phyloP scores from a whole-genome alignment of 2,888 invertebrate species.

The Lasioglossum lativentre region DNA sequence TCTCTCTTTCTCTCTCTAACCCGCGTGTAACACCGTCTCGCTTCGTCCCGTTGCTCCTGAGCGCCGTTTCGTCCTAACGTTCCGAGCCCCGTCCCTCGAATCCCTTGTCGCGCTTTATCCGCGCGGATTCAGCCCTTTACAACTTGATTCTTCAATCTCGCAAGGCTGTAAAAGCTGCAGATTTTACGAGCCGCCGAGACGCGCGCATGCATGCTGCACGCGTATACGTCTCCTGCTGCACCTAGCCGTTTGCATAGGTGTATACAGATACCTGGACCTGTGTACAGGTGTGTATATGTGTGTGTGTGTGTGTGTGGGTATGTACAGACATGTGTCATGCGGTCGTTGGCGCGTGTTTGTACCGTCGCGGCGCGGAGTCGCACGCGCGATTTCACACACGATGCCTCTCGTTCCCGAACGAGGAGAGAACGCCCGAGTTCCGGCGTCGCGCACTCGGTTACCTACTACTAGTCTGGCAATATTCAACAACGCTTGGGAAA shows the following conservation, averaged over 20 bases:
- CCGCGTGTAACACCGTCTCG: neutral
- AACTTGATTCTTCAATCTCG: conserved; percentile 79
- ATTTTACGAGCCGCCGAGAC: conserved; percentile 75
- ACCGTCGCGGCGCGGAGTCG: neutral
- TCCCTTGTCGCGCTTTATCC: conserved; percentile 55
- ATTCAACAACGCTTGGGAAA: conserved; percentile 54
- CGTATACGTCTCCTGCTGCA: neutral
- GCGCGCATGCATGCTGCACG: conserved; percentile 31
- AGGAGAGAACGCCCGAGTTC: neutral
- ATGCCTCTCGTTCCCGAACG: conserved; percentile 18
- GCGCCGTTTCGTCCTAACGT: conserved; percentile 43
- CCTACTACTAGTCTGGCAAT: conserved; percentile 41
- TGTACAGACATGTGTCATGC: too few species aligned
- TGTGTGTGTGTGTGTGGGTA: neutral
- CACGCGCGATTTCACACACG: conserved; percentile 49
- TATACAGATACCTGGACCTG: neutral
- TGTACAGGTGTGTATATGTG: neutral
- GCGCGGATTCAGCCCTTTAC: conserved; percentile 74
- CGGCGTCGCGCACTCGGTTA: conserved; percentile 18
- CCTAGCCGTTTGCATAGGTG: neutral
- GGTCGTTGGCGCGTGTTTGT: neutral
- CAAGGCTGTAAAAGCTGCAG: conserved; percentile 76
- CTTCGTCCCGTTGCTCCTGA: neutral
- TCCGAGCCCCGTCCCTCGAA: conserved; percentile 41
- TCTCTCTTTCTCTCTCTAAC: neutral